Percentiles rank a stretch among this genome's conserved stretches.
phyloP scores from a whole-genome alignment of 2,113 vertebrate species.

The Zeus faber region DNA sequence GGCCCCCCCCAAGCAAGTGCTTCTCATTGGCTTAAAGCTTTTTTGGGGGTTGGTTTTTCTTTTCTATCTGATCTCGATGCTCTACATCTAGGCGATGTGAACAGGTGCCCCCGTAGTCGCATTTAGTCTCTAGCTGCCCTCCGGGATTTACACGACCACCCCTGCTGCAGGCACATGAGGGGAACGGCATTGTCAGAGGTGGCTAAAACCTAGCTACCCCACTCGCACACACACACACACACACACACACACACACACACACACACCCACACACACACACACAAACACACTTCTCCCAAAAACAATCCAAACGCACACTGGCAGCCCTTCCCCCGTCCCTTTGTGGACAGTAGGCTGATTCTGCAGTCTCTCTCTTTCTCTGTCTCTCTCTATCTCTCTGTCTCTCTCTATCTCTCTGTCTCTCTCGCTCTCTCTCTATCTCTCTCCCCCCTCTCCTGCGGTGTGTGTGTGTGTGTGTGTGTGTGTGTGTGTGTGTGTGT shows the following conservation, averaged over 20 bases:
- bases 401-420: constrained; percentile 19
- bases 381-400: constrained; percentile 26
- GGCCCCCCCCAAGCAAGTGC: too few relatives aligned
- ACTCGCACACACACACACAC: neutral
- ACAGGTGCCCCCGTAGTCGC: neutral
- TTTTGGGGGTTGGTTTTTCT: too few relatives aligned
- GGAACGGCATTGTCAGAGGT: too few relatives aligned
- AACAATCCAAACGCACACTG: constrained; percentile 48
- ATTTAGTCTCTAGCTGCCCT: too few relatives aligned
- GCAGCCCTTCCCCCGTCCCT: too few relatives aligned
- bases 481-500: constrained; percentile 11
- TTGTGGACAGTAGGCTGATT: constrained; percentile 67
- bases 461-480: neutral
- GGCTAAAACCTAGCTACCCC: too few relatives aligned
- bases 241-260: constrained; percentile 24
- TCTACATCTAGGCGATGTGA: constrained; percentile 3
- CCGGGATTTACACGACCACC: too few relatives aligned
- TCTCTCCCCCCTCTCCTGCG: too few relatives aligned
- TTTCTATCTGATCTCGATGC: too few relatives aligned
- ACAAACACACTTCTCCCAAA: constrained; percentile 25
- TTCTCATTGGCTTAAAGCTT: constrained; percentile 2
- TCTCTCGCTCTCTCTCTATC: too few relatives aligned
- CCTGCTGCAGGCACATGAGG: too few relatives aligned
- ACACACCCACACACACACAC: constrained; percentile 1
- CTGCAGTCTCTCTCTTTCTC: constrained; percentile 76